Conservation (phyloP, 2,888 invertebrate species). For the Scaptomyza parva region DNA sequence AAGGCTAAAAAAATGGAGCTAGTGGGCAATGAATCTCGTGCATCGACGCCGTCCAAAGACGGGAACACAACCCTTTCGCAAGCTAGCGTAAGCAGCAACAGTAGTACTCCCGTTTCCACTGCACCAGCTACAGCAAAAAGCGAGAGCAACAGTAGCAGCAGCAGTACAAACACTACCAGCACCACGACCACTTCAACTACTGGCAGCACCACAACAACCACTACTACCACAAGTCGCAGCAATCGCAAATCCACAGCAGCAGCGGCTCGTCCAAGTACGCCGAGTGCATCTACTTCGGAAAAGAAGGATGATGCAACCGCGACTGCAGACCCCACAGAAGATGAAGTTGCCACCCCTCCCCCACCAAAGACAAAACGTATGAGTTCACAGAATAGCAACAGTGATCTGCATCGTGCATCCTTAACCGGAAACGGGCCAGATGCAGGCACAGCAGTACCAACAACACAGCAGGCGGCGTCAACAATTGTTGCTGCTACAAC, state of each 20-base stretch:
- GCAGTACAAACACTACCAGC: conserved; percentile 25
- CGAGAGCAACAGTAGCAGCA: conserved; percentile 77
- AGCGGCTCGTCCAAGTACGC: conserved; percentile 51
- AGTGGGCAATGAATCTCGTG: conserved; percentile 86
- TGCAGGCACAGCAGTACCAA: conserved; percentile 6
- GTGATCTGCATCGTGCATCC: conserved; percentile 52
- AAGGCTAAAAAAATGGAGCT: conserved; percentile 83
- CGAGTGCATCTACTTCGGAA: conserved; percentile 35
- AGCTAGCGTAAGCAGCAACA: conserved; percentile 30
- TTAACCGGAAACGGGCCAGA: conserved; percentile 43
- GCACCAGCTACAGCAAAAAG: conserved; percentile 39
- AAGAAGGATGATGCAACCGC: conserved; percentile 67
- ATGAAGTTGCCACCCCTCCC: conserved; percentile 49
- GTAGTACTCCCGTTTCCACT: conserved; percentile 51
- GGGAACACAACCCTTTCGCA: conserved; percentile 60
- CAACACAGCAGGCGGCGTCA: conserved; percentile 15
- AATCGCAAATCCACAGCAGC: conserved; percentile 59
- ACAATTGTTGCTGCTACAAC: conserved; percentile 30
- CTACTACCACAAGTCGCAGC: conserved; percentile 53
- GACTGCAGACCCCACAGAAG: conserved; percentile 61
- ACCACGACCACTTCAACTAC: conserved; percentile 24
- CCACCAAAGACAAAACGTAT: conserved; percentile 63
- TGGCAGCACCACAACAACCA: conserved; percentile 30
- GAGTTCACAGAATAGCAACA: conserved; percentile 50
- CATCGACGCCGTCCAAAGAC: conserved; percentile 88